phyloP scores from a whole-genome alignment of 2,797 vertebrate species.

The Siniperca scherzeri region DNA sequence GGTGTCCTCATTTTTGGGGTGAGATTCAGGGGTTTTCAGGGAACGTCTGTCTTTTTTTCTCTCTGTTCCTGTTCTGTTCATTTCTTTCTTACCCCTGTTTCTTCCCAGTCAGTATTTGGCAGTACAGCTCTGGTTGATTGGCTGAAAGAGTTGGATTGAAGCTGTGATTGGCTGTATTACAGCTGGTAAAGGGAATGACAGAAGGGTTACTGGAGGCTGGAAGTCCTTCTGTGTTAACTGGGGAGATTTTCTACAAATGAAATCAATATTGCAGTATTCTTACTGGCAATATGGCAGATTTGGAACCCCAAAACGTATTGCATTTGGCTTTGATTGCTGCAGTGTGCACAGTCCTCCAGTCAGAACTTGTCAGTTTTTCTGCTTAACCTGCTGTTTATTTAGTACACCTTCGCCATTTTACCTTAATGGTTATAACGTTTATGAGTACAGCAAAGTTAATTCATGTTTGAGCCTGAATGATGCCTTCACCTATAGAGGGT shows the following conservation, averaged over 20 bases:
- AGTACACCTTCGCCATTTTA: background rate
- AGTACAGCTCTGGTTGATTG: background rate
- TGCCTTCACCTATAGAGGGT: background rate
- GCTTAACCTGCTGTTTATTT: background rate
- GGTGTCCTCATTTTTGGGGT: slow-evolving; percentile 30
- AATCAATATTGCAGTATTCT: background rate
- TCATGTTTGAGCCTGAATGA: background rate
- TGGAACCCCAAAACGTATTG: background rate
- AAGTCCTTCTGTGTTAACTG: background rate
- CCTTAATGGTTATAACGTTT: background rate
- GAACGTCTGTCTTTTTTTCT: background rate
- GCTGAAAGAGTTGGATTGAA: slow-evolving; percentile 17
- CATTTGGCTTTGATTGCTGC: background rate
- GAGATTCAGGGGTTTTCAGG: slow-evolving; percentile 28
- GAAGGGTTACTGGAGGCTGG: background rate
- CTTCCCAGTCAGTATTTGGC: slow-evolving; percentile 18
- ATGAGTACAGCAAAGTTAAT: too few species aligned
- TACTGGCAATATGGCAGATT: background rate
- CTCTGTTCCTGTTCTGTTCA: background rate
- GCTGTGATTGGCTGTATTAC: slow-evolving; percentile 12
- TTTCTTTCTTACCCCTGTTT: background rate
- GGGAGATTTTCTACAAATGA: background rate
- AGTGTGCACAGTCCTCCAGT: background rate
- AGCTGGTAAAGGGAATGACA: slow-evolving; percentile 11
- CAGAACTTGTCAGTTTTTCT: background rate